Base-by-base conservation (phyloP, 1,140 invertebrate species). In the Teleogryllus occipitalis region DNA sequence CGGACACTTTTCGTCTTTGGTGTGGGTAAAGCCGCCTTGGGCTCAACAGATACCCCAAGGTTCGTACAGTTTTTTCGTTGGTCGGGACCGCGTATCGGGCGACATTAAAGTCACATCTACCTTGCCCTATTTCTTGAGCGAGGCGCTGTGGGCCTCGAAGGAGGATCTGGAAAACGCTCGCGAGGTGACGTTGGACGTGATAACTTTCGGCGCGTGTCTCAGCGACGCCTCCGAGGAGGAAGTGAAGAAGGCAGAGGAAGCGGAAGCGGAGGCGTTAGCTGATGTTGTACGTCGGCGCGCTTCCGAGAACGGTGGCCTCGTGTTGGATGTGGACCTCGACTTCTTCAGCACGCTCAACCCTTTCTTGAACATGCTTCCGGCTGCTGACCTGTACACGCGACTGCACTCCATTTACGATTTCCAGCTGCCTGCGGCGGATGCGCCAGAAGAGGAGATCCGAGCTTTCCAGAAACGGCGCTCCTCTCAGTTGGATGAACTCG, bases 1-100 rank as follows among this genome's bases (percentile, higher is more conserved):
- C 14, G 96, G 95, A 15, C 95, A 97, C 85, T 90, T 97, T 47
- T 89, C 86, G 77, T 89, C 90, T 72, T 83, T 97, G 4, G 87
- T 95, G 22, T 98, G 96, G 96, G 86, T 97, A 22, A 95, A 95
- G 86, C 96, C 96, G 47, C 92, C 93, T 7, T 97, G 96, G 96
- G 92, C 95, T 54, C 88, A 91, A 82, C 95, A 97, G 85, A 93
- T 97, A 79, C 83, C 86, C 7, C 91, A 93, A 81, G 92, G 92
- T 46, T 85, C 88, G 77, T 89, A 90, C 77, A 85, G 85, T 7
- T 95, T 97, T 84, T 86, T 87, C 80, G 92, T 97, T 79, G 95
- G 95, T 0, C 92, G 93, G 85, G 89, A 93, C 83, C 89, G 87
- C 79, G 84, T 85, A 14, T 89, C 87, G 73, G 91, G 90, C 78